A percentile compares a stretch with the other conserved stretches of the same genome.
phyloP scores from a whole-genome alignment of 1,140 invertebrate species.

The Drosophila fuyamai region DNA sequence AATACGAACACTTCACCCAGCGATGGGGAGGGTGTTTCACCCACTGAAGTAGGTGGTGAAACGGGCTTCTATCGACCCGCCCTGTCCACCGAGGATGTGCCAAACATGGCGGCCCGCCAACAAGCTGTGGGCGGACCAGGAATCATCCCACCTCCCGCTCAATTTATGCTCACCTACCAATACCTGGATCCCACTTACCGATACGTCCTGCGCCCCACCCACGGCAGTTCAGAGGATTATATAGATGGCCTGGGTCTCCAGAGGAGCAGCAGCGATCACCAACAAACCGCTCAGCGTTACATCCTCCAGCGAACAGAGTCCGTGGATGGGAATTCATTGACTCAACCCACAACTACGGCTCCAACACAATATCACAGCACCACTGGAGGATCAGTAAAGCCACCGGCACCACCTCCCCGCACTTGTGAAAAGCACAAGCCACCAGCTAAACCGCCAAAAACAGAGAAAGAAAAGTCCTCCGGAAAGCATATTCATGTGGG shows the following conservation, averaged over 20 bases:
- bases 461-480: conserved; percentile 63
- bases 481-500: conserved; percentile 85
- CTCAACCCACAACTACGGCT: conserved; percentile 62
- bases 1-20: conserved; percentile 86
- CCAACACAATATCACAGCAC: conserved; percentile 68
- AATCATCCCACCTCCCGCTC: conserved; percentile 85
- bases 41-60: conserved; percentile 78
- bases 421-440: conserved; percentile 83
- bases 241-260: conserved; percentile 87
- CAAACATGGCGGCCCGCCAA: conserved; percentile 81
- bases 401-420: conserved; percentile 74
- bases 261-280: conserved; percentile 86
- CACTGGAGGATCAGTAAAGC: conserved; percentile 39
- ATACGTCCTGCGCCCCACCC: conserved; percentile 87
- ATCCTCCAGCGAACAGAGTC: conserved; percentile 68
- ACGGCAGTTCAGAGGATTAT: conserved; percentile 85
- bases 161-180: conserved; percentile 88
- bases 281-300: conserved; percentile 49
- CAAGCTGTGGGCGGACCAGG: conserved; percentile 39
- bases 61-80: conserved; percentile 87
- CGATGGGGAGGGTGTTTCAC: conserved; percentile 84
- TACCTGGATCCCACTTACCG: conserved; percentile 89
- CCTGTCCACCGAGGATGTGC: conserved; percentile 90
- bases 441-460: conserved; percentile 61
- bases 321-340: conserved; percentile 65